These are phyloP conservation scores for Lasioglossum lativentre DNA, from an alignment of 2,888 invertebrate genomes.

Conservation along the genomic window DNA sequence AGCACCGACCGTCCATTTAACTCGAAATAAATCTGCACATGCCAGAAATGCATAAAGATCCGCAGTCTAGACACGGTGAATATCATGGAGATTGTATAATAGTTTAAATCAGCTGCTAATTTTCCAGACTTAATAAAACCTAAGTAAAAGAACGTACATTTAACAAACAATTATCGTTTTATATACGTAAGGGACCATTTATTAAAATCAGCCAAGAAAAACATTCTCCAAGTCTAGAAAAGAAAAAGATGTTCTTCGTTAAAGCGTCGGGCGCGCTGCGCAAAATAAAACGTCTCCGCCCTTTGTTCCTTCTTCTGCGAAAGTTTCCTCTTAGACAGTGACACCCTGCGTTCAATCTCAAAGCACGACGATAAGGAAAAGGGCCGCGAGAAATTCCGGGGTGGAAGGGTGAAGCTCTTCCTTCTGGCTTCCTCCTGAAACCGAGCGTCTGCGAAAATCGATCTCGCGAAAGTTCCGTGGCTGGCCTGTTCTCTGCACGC, in stretches of 20 bases:
- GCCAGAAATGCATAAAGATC: no score
- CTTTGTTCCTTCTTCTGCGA: background rate
- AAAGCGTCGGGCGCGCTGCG: background rate
- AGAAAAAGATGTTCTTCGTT: background rate
- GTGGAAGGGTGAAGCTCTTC: background rate
- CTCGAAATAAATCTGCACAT: no score
- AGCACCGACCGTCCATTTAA: no score
- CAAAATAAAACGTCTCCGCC: background rate
- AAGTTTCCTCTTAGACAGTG: background rate
- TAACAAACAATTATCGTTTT: no score
- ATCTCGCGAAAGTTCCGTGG: background rate
- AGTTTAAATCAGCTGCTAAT: no score
- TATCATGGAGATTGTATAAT: no score
- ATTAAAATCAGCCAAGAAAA: background rate
- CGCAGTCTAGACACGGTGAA: no score
- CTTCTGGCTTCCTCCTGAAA: background rate
- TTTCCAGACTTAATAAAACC: no score
- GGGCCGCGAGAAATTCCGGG: background rate
- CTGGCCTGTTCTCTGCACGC: background rate
- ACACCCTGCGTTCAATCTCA: background rate
- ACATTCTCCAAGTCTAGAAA: background rate
- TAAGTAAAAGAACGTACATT: no score
- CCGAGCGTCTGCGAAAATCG: constrained; percentile 2
- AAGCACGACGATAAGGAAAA: background rate
- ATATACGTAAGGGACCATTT: no score